phyloP scores from a whole-genome alignment of 2,888 invertebrate species.

The Lasioglossum oenotherae region DNA sequence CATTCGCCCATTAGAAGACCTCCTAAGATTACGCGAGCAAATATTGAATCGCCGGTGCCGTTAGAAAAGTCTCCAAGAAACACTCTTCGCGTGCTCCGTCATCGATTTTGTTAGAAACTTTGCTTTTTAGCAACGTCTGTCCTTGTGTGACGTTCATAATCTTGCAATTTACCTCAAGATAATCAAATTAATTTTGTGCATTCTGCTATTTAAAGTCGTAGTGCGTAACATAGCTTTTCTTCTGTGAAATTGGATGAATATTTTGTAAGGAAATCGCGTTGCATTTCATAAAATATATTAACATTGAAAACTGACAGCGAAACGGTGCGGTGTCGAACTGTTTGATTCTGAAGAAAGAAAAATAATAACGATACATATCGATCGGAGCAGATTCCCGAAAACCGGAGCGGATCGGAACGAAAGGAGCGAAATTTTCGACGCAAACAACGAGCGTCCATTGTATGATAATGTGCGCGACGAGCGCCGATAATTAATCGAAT shows the following conservation, averaged over 20 bases:
- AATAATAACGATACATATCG: background rate
- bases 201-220: too few species aligned
- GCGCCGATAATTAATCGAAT: background rate
- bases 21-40: background rate
- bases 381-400: background rate
- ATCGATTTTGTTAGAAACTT: background rate
- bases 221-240: too few species aligned
- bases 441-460: background rate
- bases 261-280: too few species aligned
- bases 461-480: slow-evolving; percentile 9
- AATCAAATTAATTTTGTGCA: too few species aligned
- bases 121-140: background rate
- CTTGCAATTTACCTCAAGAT: too few species aligned
- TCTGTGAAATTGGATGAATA: too few species aligned
- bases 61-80: background rate
- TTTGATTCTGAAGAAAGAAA: background rate
- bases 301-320: too few species aligned
- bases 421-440: background rate
- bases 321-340: too few species aligned
- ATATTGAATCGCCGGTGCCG: slow-evolving; percentile 7
- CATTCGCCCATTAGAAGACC: slow-evolving; percentile 5
- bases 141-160: too few species aligned
- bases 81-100: background rate
- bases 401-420: background rate
- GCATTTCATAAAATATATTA: too few species aligned